These are phyloP conservation scores for Zaprionus davidi DNA, from an alignment of 1,140 invertebrate species.

Conservation along the genomic window DNA sequence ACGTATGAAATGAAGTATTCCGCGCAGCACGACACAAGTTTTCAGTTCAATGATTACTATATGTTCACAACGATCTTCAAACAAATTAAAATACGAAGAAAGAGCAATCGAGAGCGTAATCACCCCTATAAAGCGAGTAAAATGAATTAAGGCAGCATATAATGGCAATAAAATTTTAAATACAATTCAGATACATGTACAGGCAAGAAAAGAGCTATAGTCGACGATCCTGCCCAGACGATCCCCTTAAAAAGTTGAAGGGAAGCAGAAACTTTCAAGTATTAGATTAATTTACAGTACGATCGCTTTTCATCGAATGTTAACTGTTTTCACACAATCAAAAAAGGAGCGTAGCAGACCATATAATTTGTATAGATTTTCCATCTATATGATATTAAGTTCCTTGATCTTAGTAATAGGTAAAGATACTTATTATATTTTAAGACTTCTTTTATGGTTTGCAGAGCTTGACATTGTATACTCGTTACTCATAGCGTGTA, in stretches of 20 bases:
- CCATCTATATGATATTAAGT: neutral
- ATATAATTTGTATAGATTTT: neutral
- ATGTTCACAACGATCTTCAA: constrained; percentile 41
- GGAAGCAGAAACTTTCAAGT: neutral
- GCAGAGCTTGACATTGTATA: neutral
- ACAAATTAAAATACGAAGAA: constrained; percentile 49
- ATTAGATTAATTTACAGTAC: neutral
- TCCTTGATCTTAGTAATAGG: too few relatives aligned
- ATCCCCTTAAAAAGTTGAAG: neutral
- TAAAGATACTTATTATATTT: too few relatives aligned
- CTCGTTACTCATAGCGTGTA: too few relatives aligned
- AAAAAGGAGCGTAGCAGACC: neutral
- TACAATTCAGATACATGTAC: constrained; percentile 22
- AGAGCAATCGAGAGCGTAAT: constrained; percentile 46
- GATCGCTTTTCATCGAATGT: neutral
- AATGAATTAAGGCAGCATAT: constrained; percentile 27
- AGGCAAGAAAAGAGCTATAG: constrained; percentile 6
- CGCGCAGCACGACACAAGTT: constrained; percentile 48
- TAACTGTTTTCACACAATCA: neutral
- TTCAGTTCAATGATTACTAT: constrained; percentile 46
- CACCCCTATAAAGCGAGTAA: constrained; percentile 41
- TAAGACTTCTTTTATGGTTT: too few relatives aligned
- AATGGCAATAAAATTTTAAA: constrained; percentile 33
- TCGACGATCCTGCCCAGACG: neutral
- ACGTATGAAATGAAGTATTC: constrained; percentile 43